These are phyloP conservation scores for Euspilapteryx auroguttella DNA, from an alignment of 2,888 invertebrate species.

Conservation along the genomic window DNA sequence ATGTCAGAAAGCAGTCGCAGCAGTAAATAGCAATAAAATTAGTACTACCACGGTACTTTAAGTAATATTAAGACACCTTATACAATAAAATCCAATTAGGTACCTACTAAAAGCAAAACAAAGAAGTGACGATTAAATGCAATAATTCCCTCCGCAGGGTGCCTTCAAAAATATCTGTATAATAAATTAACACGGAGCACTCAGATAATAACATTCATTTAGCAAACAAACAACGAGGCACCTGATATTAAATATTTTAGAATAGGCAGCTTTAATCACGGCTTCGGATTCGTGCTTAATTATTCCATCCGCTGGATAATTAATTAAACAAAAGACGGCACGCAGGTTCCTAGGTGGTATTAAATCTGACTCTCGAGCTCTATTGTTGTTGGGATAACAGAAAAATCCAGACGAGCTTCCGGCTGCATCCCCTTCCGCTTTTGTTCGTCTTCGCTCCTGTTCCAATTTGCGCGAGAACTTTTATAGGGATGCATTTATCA, in stretches of 20 bases:
- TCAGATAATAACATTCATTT: constrained; percentile 23
- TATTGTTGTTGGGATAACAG: constrained; percentile 42
- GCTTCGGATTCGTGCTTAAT: constrained; percentile 39
- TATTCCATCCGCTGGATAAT: constrained; percentile 47
- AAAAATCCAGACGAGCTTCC: constrained; percentile 44
- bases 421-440: constrained; percentile 29
- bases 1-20: too few species aligned
- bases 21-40: too few species aligned
- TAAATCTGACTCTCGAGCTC: constrained; percentile 19
- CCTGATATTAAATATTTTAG: constrained; percentile 36
- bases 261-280: constrained; percentile 26
- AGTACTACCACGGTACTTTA: too few species aligned
- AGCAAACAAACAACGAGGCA: constrained; percentile 30
- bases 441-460: constrained; percentile 21
- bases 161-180: constrained; percentile 9
- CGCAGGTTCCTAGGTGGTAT: constrained; percentile 29
- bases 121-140: too few species aligned
- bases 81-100: too few species aligned
- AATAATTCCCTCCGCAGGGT: too few species aligned
- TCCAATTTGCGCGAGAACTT: constrained; percentile 39
- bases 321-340: constrained; percentile 45
- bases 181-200: constrained; percentile 21
- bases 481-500: constrained; percentile 43
- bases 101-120: too few species aligned
- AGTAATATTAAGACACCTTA: too few species aligned